These are phyloP conservation scores for Sinhomidia bicolor DNA, from an alignment of 2,888 invertebrate species.

Conservation along the genomic window DNA sequence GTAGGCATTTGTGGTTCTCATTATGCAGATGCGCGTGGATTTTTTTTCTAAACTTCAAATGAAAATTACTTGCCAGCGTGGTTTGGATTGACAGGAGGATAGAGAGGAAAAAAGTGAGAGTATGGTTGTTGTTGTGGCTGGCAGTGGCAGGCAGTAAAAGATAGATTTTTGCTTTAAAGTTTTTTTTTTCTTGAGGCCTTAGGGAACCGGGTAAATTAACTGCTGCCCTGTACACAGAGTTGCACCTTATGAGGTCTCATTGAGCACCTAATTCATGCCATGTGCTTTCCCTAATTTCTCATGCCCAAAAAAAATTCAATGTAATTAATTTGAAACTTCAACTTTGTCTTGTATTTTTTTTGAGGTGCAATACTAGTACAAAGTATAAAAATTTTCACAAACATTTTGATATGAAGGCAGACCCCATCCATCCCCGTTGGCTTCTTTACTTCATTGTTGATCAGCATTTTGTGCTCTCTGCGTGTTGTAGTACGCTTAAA, in stretches of 20 bases:
- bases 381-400: neutral
- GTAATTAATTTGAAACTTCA: constrained; percentile 45
- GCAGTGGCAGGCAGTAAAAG: neutral
- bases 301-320: constrained; percentile 44
- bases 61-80: neutral
- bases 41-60: neutral
- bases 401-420: no score
- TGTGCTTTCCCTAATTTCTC: constrained; percentile 33
- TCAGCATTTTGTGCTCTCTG: no score
- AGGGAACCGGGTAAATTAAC: neutral
- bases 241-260: neutral
- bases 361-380: neutral
- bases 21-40: constrained; percentile 38
- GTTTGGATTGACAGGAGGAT: constrained; percentile 34
- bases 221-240: neutral
- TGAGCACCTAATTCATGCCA: neutral
- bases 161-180: neutral
- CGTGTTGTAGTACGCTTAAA: no score
- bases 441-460: no score
- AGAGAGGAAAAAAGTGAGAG: constrained; percentile 15
- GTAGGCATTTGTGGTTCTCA: constrained; percentile 16
- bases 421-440: no score
- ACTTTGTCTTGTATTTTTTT: neutral
- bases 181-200: neutral
- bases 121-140: neutral